phyloP scores from a whole-genome alignment of 2,888 invertebrate species.

The Oscheius sp. region DNA sequence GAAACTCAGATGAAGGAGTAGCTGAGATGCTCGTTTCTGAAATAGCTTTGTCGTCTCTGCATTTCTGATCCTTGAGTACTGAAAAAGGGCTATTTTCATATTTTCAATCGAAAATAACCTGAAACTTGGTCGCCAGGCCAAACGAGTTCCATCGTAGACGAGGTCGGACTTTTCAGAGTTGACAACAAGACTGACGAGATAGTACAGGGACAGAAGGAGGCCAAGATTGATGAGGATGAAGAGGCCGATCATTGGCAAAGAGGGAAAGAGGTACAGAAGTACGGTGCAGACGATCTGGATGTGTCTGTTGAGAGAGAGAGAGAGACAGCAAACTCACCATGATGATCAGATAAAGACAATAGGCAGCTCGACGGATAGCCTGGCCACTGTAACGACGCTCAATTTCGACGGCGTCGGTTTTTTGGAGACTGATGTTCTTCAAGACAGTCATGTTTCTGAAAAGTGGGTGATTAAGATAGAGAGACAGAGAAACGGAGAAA shows the following conservation, averaged over 20 bases:
- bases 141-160: slow-evolving; percentile 25
- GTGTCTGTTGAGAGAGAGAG: background rate
- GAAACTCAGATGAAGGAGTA: slow-evolving; percentile 11
- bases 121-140: slow-evolving; percentile 31
- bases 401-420: slow-evolving; percentile 29
- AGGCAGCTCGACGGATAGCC: slow-evolving; percentile 1
- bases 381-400: slow-evolving; percentile 23
- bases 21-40: slow-evolving; percentile 16
- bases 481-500: background rate
- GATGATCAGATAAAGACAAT: background rate
- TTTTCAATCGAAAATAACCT: background rate
- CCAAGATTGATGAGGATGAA: slow-evolving; percentile 10
- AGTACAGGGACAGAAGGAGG: slow-evolving; percentile 12
- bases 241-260: background rate
- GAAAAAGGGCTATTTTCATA: slow-evolving; percentile 5
- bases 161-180: slow-evolving; percentile 6
- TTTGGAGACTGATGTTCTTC: slow-evolving; percentile 22
- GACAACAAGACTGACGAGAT: slow-evolving; percentile 8
- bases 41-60: slow-evolving; percentile 1
- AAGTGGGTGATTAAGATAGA: background rate
- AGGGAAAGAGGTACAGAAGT: slow-evolving; percentile 15
- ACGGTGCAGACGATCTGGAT: slow-evolving; percentile 22
- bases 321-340: background rate
- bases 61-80: background rate
- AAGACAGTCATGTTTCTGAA: slow-evolving; percentile 1